phyloP scores from a whole-genome alignment of 2,888 invertebrate genomes.

The Caenorhabditis sp. region DNA sequence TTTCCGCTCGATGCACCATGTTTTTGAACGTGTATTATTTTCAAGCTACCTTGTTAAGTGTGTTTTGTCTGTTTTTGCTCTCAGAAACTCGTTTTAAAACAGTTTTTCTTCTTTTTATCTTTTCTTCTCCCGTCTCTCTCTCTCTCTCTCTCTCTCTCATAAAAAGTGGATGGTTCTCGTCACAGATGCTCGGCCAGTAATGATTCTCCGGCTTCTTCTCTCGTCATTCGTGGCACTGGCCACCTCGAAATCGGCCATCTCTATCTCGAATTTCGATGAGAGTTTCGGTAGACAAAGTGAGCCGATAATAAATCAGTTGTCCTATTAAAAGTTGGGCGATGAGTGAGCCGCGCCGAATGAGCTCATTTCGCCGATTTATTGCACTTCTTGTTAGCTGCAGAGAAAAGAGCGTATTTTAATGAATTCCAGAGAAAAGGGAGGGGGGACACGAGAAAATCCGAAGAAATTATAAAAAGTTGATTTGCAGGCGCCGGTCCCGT shows the following conservation, averaged over 20 bases:
- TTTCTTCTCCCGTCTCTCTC: constrained; percentile 5
- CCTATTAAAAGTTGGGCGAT: too few species aligned
- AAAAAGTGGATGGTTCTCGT: too few species aligned
- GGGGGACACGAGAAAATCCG: neutral
- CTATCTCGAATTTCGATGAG: constrained; percentile 37
- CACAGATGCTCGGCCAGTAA: neutral
- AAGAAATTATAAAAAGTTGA: constrained; percentile 7
- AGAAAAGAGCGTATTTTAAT: neutral
- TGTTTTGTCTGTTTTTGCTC: neutral
- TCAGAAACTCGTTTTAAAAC: neutral
- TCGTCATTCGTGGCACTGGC: constrained; percentile 17
- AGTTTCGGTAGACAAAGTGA: constrained; percentile 27
- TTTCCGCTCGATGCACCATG: too few species aligned
- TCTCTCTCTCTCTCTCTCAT: constrained; percentile 5
- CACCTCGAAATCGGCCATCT: constrained; percentile 4
- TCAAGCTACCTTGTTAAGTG: too few species aligned
- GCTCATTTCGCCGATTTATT: too few species aligned
- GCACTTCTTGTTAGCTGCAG: too few species aligned
- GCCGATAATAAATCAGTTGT: neutral
- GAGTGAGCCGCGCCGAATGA: too few species aligned
- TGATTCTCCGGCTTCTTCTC: constrained; percentile 20
- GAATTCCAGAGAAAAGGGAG: too few species aligned
- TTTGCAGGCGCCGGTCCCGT: constrained; percentile 65
- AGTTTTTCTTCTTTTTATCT: neutral
- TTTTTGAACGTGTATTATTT: too few species aligned